These are phyloP conservation scores for Cinclus mexicanus DNA, from an alignment of 2,113 vertebrate genomes.

Conservation along the genomic window DNA sequence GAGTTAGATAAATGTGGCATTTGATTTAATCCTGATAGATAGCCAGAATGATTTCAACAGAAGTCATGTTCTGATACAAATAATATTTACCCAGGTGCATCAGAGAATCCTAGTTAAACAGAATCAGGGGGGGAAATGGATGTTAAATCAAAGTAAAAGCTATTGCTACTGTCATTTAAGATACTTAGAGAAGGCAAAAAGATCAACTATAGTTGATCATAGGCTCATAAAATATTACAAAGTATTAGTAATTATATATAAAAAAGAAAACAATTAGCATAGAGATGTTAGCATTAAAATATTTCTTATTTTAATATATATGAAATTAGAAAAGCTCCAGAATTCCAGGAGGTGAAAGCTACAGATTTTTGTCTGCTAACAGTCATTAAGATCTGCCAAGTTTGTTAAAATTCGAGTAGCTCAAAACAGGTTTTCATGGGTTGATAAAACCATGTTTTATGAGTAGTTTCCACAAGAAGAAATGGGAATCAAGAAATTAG, in stretches of 20 bases:
- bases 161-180: neutral
- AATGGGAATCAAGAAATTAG: neutral
- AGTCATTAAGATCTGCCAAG: neutral
- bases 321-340: neutral
- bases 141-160: neutral
- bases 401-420: neutral
- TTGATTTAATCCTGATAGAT: neutral
- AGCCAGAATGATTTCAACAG: neutral
- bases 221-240: neutral
- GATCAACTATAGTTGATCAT: neutral
- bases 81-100: neutral
- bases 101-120: neutral
- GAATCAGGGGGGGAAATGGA: neutral
- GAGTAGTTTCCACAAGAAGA: neutral
- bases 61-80: neutral
- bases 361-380: neutral
- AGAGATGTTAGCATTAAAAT: neutral
- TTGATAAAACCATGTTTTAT: accelerated
- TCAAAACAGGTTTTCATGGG: neutral
- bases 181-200: neutral
- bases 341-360: neutral
- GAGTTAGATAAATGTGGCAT: neutral
- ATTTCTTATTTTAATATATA: neutral
- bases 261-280: neutral
- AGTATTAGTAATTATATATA: neutral